Evolutionary conservation across 1,140 invertebrate genomes (phyloP).

Genomic region (Drosophila parvula): DNA sequence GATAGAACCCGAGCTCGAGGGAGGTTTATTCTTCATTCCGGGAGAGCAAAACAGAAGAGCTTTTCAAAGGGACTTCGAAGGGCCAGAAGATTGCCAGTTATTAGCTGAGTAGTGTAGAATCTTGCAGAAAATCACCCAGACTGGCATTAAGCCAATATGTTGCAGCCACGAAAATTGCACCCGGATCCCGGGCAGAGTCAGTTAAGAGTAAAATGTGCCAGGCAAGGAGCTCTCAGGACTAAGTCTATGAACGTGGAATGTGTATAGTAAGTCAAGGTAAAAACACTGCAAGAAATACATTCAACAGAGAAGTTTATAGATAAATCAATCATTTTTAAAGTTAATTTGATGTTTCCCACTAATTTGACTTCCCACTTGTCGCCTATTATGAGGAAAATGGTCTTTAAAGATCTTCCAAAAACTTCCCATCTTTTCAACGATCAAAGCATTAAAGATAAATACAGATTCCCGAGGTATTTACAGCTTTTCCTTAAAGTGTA

Average conservation of each 20-base stretch:
- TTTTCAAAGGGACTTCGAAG: conserved; percentile 41
- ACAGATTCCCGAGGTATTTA: not conserved
- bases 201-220: conserved; percentile 16
- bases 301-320: not conserved
- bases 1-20: conserved; percentile 37
- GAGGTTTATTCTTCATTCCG: conserved; percentile 8
- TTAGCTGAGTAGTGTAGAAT: conserved; percentile 38
- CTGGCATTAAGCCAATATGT: conserved; percentile 71
- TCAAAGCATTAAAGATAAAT: not conserved
- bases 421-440: not conserved
- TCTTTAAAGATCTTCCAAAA: not conserved
- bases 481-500: conserved; percentile 11
- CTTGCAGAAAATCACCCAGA: conserved; percentile 6
- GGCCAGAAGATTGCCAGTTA: conserved; percentile 69
- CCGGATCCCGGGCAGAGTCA: conserved; percentile 22
- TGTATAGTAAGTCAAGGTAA: conserved; percentile 38
- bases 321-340: conserved; percentile 1
- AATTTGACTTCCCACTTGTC: conserved; percentile 1
- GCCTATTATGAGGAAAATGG: not conserved
- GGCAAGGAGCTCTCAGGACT: conserved; percentile 14
- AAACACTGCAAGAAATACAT: conserved; percentile 14
- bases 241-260: conserved; percentile 44
- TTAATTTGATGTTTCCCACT: not conserved
- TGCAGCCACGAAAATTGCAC: conserved; percentile 65
- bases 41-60: conserved; percentile 24